These are phyloP conservation scores for Hemitrygon akajei DNA, from an alignment of 2,797 vertebrate species.

Conservation along the genomic window DNA sequence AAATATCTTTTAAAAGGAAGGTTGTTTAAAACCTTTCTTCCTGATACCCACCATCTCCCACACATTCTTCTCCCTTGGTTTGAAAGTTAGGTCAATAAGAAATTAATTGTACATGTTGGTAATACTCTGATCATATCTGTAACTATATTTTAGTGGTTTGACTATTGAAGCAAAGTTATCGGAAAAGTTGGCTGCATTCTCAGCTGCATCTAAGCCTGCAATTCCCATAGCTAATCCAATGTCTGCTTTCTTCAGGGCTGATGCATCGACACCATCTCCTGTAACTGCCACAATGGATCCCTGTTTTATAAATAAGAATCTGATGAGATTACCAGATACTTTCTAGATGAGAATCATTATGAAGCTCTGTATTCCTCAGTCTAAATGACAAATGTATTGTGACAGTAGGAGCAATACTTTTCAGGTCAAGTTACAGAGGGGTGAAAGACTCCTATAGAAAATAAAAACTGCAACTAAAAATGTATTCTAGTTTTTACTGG, in stretches of 20 bases:
- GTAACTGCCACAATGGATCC: constrained; percentile 66
- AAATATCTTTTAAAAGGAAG: not conserved
- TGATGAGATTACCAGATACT: not conserved
- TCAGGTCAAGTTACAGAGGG: not conserved
- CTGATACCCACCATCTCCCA: not conserved
- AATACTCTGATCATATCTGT: not conserved
- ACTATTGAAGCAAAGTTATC: constrained; percentile 52
- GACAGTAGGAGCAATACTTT: not conserved
- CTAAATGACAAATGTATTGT: not conserved
- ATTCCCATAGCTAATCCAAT: constrained; percentile 68
- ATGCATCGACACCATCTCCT: constrained; percentile 58
- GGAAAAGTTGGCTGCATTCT: constrained; percentile 59
- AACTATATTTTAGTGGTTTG: constrained; percentile 11
- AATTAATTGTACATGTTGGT: not conserved
- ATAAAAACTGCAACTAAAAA: not conserved
- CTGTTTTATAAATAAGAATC: constrained; percentile 44
- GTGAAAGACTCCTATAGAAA: not conserved
- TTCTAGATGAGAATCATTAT: not conserved
- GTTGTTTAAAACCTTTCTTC: not conserved
- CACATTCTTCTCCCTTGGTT: not conserved
- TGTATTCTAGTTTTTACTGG: not conserved
- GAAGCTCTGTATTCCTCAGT: not conserved
- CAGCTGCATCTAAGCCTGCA: constrained; percentile 65
- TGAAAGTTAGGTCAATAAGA: not conserved
- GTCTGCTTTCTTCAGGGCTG: constrained; percentile 14